A percentile compares a stretch with the other conserved stretches of the same genome.
These are phyloP conservation scores for Sceloporus tristichus DNA, from an alignment of 2,113 vertebrate species.

Conservation along the genomic window DNA sequence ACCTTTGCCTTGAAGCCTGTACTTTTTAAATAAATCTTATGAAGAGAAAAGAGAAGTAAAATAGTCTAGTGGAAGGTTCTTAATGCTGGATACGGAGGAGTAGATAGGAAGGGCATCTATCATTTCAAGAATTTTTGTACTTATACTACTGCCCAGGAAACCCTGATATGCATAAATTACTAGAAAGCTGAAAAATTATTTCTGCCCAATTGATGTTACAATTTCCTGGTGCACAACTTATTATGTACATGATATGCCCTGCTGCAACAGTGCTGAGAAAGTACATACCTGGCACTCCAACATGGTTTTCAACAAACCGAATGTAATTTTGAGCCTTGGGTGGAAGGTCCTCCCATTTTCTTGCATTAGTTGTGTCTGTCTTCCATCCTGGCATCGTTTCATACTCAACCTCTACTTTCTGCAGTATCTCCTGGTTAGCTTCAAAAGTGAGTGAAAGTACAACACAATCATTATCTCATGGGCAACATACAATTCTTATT, in stretches of 20 bases:
- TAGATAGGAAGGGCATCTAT: no score
- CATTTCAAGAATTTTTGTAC: no score
- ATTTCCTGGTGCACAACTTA: not conserved
- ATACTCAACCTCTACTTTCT: constrained; percentile 97
- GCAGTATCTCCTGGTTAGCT: constrained; percentile 96
- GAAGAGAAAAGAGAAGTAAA: no score
- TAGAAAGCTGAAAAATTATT: not conserved
- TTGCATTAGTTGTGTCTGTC: constrained; percentile 88
- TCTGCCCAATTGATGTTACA: not conserved
- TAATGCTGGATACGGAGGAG: not conserved
- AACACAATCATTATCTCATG: constrained; percentile 23
- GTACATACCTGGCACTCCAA: constrained; percentile 90
- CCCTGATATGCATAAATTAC: not conserved
- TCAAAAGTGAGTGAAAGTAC: constrained; percentile 34
- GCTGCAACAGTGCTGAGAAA: rapidly evolving
- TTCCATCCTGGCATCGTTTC: constrained; percentile 98
- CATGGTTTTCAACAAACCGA: constrained; percentile 95
- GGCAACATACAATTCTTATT: not conserved
- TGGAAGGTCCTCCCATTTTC: constrained; percentile 95
- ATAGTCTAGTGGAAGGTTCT: no score
- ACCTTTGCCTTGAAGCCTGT: not conserved
- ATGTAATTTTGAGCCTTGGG: constrained; percentile 95
- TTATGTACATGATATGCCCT: not conserved
- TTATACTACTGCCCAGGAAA: not conserved
- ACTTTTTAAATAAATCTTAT: not conserved